Conservation (phyloP, 2,113 vertebrate species). For the Mastomys coucha region DNA sequence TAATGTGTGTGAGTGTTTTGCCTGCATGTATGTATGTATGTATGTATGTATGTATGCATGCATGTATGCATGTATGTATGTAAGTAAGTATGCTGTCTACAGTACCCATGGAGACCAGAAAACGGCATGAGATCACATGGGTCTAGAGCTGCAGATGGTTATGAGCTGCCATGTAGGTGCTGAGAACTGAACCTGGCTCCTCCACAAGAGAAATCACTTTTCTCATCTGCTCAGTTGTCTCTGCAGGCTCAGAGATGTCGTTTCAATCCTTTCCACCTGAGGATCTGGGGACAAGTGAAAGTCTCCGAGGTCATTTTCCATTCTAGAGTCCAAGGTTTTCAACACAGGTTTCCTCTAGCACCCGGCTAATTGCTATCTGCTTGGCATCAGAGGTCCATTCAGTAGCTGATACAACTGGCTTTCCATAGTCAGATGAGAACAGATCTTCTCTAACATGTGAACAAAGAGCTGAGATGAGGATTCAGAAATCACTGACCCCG, state of each 20-base stretch:
- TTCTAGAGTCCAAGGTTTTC: background rate
- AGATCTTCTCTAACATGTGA: background rate
- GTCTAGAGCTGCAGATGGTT: background rate
- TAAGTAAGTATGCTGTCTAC: background rate
- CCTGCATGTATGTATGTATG: background rate
- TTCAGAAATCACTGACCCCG: background rate
- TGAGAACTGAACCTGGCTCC: background rate
- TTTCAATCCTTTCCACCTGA: background rate
- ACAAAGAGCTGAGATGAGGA: background rate
- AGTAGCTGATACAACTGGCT: background rate
- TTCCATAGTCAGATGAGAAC: background rate
- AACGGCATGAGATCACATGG: background rate
- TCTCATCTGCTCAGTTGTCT: background rate
- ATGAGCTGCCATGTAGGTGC: background rate
- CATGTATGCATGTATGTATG: background rate
- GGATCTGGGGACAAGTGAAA: background rate
- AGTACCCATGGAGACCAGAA: background rate
- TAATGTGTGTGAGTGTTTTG: background rate
- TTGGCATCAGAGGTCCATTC: conserved; percentile 42
- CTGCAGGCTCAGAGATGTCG: background rate
- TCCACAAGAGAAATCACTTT: background rate
- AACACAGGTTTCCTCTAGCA: background rate
- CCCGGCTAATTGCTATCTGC: background rate
- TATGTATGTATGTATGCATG: background rate
- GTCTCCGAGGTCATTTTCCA: conserved; percentile 1